Conservation (phyloP, 2,113 vertebrate species). For the Labeo rohita region DNA sequence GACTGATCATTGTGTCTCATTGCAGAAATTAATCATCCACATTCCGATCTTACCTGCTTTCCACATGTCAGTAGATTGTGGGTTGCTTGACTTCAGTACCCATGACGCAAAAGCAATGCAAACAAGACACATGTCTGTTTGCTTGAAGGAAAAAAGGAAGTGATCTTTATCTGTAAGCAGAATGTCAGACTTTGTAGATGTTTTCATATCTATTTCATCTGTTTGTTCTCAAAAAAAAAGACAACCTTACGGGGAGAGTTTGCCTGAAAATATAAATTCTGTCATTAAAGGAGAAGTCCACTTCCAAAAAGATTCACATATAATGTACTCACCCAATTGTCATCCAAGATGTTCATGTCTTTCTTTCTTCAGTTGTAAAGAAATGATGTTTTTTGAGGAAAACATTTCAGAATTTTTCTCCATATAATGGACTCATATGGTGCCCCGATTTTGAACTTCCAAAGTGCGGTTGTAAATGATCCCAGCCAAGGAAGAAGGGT, state of each 20-base stretch:
- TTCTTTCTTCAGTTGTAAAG: too few species aligned
- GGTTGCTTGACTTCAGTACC: slow-evolving; percentile 88
- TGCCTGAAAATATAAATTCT: too few species aligned
- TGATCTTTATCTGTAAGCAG: slow-evolving; percentile 65
- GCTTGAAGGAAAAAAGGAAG: slow-evolving; percentile 69
- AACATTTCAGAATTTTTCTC: too few species aligned
- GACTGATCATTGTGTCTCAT: slow-evolving; percentile 20
- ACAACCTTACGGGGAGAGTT: background rate
- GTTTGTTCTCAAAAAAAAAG: background rate
- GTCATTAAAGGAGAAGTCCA: too few species aligned
- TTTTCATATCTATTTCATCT: background rate
- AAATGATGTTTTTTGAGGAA: too few species aligned
- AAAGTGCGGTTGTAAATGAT: too few species aligned
- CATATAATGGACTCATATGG: too few species aligned
- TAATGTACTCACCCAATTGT: too few species aligned
- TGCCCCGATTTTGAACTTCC: too few species aligned
- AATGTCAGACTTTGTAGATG: slow-evolving; percentile 1
- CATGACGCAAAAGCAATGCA: slow-evolving; percentile 96
- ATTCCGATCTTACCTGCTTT: slow-evolving; percentile 83
- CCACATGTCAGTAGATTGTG: slow-evolving; percentile 88
- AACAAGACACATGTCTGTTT: slow-evolving; percentile 90
- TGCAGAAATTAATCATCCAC: background rate
- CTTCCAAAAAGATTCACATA: too few species aligned
- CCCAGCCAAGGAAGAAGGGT: too few species aligned
- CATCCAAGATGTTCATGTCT: too few species aligned